Evolutionary conservation across 2,797 vertebrate genomes (phyloP).

Genomic region (Graptemys geographica): DNA sequence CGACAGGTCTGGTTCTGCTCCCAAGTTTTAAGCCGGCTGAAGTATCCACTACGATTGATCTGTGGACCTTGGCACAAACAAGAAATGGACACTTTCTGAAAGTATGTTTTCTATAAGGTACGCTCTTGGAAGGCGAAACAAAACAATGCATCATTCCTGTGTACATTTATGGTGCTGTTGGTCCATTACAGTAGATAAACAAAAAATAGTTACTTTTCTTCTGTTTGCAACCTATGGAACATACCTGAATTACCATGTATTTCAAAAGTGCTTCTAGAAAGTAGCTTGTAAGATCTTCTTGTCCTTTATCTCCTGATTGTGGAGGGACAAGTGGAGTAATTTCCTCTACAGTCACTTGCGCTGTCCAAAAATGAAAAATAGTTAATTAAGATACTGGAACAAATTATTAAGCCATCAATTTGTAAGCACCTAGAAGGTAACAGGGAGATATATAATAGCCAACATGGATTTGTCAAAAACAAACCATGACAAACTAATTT

Average conservation of each 20-base stretch:
- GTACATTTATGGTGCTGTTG: not conserved
- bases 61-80: not conserved
- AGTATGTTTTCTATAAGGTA: not conserved
- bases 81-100: not conserved
- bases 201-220: not conserved
- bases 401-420: not conserved
- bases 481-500: not conserved
- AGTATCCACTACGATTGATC: not conserved
- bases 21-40: not conserved
- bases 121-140: rapidly evolving
- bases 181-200: not conserved
- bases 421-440: not conserved
- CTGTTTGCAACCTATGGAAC: slow-evolving; percentile 53
- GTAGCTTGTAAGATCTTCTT: slow-evolving; percentile 98
- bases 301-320: slow-evolving; percentile 98
- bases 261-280: slow-evolving; percentile 98
- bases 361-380: slow-evolving; percentile 78
- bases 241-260: slow-evolving; percentile 99
- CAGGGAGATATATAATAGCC: not conserved
- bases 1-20: not conserved
- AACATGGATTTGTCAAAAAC: not conserved
- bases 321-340: slow-evolving; percentile 97
- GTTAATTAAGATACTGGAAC: not conserved
- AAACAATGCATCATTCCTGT: not conserved
- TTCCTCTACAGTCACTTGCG: slow-evolving; percentile 97